A percentile compares a stretch with the other conserved stretches of the same genome.
Evolutionary conservation across 2,888 invertebrate genomes (phyloP).

Genomic region (Habrosyne pyritoides): DNA sequence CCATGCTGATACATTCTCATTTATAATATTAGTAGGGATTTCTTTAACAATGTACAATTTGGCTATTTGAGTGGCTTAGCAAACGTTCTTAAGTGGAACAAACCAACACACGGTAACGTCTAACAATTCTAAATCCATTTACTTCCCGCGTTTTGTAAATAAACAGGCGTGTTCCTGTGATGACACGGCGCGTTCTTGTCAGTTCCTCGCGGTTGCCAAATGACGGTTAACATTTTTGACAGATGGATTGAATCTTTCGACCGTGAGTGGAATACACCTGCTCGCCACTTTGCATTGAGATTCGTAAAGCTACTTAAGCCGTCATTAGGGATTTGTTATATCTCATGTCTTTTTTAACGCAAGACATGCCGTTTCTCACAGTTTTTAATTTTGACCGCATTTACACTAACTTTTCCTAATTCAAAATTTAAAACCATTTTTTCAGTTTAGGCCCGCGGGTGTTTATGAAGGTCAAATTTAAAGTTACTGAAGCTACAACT

Average conservation of each 20-base stretch:
- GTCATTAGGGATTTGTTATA: background rate
- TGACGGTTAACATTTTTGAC: constrained; percentile 14
- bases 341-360: no score
- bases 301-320: no score
- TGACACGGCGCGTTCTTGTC: constrained; percentile 24
- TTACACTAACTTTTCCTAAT: background rate
- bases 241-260: constrained; percentile 9
- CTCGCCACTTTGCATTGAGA: background rate
- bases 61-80: no score
- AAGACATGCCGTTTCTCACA: no score
- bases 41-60: no score
- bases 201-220: background rate
- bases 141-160: constrained; percentile 41
- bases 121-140: constrained; percentile 48
- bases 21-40: no score
- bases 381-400: no score
- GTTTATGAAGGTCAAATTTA: no score
- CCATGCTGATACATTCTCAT: no score
- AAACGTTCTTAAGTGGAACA: constrained; percentile 11
- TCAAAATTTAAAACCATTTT: no score
- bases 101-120: constrained; percentile 14
- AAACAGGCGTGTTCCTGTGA: constrained; percentile 30
- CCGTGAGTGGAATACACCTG: constrained; percentile 16
- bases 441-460: no score
- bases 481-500: no score